phyloP scores from a whole-genome alignment of 2,113 vertebrate genomes.

The Chionodraco myersi region DNA sequence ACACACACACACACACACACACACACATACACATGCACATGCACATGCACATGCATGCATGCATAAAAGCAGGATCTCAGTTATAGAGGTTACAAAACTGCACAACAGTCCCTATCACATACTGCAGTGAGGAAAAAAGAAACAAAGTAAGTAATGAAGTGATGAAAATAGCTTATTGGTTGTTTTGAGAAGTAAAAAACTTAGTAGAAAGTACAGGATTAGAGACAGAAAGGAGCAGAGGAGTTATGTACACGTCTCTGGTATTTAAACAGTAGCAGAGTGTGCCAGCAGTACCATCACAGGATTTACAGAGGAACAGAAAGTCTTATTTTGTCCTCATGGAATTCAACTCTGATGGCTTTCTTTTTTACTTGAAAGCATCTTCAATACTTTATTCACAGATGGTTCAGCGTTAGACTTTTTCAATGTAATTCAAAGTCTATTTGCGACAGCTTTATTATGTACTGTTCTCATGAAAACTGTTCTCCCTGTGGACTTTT shows the following conservation, averaged over 20 bases:
- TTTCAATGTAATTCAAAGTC: conserved; percentile 29
- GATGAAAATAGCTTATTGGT: conserved; percentile 37
- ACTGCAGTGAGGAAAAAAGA: background rate
- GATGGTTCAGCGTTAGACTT: conserved; percentile 45
- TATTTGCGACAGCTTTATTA: background rate
- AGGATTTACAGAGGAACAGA: conserved; percentile 65
- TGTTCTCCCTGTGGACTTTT: conserved; percentile 3
- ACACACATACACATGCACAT: background rate
- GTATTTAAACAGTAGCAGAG: conserved; percentile 54
- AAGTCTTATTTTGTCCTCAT: conserved; percentile 45
- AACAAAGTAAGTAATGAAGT: conserved; percentile 13
- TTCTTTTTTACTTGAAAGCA: conserved; percentile 49
- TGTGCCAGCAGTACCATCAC: conserved; percentile 57
- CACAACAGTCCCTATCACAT: conserved; percentile 39
- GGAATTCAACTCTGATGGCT: conserved; percentile 52
- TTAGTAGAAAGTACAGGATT: conserved; percentile 6
- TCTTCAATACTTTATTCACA: conserved; percentile 48
- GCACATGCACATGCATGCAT: background rate
- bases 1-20: background rate
- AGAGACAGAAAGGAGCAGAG: conserved; percentile 10
- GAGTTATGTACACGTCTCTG: conserved; percentile 19
- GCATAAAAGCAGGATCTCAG: conserved; percentile 25
- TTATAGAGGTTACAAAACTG: conserved; percentile 27
- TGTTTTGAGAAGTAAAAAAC: conserved; percentile 20
- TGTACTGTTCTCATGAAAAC: background rate